These are phyloP conservation scores for Elanoides forficatus DNA, from an alignment of 2,113 vertebrate species.

Conservation along the genomic window DNA sequence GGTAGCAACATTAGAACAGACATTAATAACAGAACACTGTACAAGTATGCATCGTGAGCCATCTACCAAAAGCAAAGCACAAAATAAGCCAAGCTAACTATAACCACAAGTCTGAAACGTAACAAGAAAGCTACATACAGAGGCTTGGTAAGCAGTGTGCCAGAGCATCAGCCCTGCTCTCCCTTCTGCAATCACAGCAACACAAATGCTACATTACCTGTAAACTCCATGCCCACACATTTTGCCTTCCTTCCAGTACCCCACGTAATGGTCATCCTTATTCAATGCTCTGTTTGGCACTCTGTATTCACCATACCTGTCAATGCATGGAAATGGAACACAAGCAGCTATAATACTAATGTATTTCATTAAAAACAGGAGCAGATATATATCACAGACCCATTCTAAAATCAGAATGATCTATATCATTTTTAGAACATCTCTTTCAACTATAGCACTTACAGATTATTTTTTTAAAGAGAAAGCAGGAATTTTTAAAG, in stretches of 20 bases:
- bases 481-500: background rate
- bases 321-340: background rate
- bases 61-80: background rate
- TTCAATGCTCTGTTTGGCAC: slow-evolving; percentile 84
- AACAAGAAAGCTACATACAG: background rate
- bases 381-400: background rate
- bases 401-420: background rate
- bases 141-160: background rate
- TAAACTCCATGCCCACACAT: slow-evolving; percentile 92
- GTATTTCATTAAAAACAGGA: background rate
- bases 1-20: background rate
- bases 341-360: background rate
- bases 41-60: background rate
- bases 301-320: slow-evolving; percentile 88
- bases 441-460: background rate
- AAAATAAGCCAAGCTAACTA: background rate
- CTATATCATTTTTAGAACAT: background rate
- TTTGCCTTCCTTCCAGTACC: slow-evolving; percentile 94
- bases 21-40: background rate
- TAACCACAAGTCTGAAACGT: background rate
- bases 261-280: slow-evolving; percentile 89
- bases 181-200: background rate
- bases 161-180: background rate
- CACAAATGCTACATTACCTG: slow-evolving; percentile 71
- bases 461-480: background rate